Evolutionary conservation across 2,113 vertebrate genomes (phyloP), one percentile per base, ranked within the genome.

Genomic region (Uria aalge): DNA sequence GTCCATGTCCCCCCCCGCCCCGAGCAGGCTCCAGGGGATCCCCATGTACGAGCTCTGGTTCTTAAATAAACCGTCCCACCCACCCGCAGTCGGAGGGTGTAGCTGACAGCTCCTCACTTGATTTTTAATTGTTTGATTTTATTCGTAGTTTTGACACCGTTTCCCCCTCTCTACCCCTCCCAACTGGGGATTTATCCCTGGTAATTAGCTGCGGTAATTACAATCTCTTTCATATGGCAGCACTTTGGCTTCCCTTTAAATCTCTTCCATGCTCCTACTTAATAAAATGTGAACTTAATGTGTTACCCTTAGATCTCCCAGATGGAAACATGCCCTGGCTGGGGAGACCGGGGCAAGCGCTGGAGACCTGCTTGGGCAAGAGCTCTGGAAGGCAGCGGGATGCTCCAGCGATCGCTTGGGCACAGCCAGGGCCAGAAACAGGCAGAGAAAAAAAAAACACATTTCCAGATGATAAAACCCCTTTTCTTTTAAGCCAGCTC

Each of bases 181-280:
- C 8, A 9, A 3, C 17, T 36, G 74, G 41, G 48, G 45, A 88
- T 88, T 95, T 92, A 47, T 66, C 59, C 79, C 80, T 78, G 36
- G n/a, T 57, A 95, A 94, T 92, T 80, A 96, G 82, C 64, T 67
- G 52, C 21, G 14, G 67, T 89, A 86, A 90, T 95, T 59, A 84
- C 38, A 90, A 69, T 17, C 53, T 40, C 69, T 92, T 85, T 87
- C 48, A 66, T 21, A 26, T 4, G 11, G 63, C 88, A 76, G 82
- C 1, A 1, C 24, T 43, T 90, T 3, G 4, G 67, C 75, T 93
- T 85, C 62, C 63, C 74, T 85, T 92, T 79, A 64, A 71, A 87
- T 41, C 56, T 41, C 56, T 80, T 83, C 50, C 32, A n/a, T 22
- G 38, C 17, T 90, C 23, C 38, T 45, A 41, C 40, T 80, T 67